Base-by-base conservation (phyloP, 2,113 vertebrate genomes). In the Myotis brandtii region DNA sequence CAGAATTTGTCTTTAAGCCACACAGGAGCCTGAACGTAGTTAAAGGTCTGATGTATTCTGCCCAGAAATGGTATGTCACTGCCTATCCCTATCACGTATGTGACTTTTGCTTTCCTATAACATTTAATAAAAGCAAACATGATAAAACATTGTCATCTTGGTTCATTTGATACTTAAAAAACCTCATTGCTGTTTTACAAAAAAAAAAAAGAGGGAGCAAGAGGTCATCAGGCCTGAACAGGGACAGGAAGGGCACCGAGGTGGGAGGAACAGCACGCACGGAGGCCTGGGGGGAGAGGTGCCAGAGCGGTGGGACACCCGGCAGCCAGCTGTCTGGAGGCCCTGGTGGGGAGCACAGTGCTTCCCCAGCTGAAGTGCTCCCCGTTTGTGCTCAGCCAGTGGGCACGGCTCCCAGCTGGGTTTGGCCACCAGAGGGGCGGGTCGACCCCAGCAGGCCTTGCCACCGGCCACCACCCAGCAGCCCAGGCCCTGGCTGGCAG, bases 381-480 rank as follows among this genome's bases (percentile, higher is more conserved):
- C 67, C 7, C 66, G 56, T 91, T 81, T 88, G 79, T 6, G 1
- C 77, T 30, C 92, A 80, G 89, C 59, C n/a, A 16, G 80, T 10
- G 86, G 89, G 90, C 86, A 37, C 3, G 6, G 73, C 67, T 95
- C 87, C 89, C 84, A n/a, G 64, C 85, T 25, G 34, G 1, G 18
- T 34, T 16, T 3, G 86, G 84, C 84, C 2, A 23, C 87, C 73
- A 32, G 67, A 62, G 46, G 81, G 87, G 79, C 16, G 48, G 92
- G 89, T 30, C 2, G 2, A 86, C 82, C 37, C 48, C 21, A 2
- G 86, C 32, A 5, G 66, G 66, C 77, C 20, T 6, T 10, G 17
- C 84, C 70, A 21, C 94, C 92, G 76, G 30, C 84, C 34, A 25
- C 92, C 87, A 79, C 69, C 89, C 80, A 81, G 67, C 1, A 52